Evolutionary conservation across 2,797 vertebrate genomes (phyloP).

Genomic region (Pseudopleuronectes americanus): DNA sequence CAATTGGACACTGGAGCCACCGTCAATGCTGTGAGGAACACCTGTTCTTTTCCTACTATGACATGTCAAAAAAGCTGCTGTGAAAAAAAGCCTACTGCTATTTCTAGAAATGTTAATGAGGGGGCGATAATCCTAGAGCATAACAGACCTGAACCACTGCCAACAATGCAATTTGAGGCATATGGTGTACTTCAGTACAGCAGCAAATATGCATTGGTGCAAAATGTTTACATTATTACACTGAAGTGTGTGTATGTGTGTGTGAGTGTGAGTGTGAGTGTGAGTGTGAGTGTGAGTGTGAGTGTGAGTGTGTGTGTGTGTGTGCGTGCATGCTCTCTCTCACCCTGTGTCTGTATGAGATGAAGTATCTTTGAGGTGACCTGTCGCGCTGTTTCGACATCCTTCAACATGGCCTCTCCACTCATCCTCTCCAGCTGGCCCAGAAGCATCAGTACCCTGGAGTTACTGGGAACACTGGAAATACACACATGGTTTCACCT

Average conservation of each 20-base stretch:
- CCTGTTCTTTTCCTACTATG: not conserved
- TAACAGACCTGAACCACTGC: not conserved
- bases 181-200: not conserved
- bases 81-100: not conserved
- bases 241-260: not conserved
- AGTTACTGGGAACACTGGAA: slow-evolving; percentile 87
- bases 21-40: not conserved
- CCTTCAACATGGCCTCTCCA: slow-evolving; percentile 80
- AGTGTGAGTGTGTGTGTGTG: not conserved
- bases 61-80: not conserved
- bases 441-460: slow-evolving; percentile 89
- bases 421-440: slow-evolving; percentile 93
- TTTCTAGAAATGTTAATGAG: not conserved
- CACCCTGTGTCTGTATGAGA: slow-evolving; percentile 97
- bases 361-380: slow-evolving; percentile 95
- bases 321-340: slow-evolving; percentile 32
- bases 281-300: not conserved
- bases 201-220: not conserved
- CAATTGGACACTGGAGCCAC: not conserved
- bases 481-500: slow-evolving; percentile 25
- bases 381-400: slow-evolving; percentile 87
- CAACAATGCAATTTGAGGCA: not conserved
- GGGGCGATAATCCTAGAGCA: not conserved
- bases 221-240: not conserved
- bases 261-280: not conserved